phyloP scores from a whole-genome alignment of 2,888 invertebrate genomes.

The Odontocerum albicorne region DNA sequence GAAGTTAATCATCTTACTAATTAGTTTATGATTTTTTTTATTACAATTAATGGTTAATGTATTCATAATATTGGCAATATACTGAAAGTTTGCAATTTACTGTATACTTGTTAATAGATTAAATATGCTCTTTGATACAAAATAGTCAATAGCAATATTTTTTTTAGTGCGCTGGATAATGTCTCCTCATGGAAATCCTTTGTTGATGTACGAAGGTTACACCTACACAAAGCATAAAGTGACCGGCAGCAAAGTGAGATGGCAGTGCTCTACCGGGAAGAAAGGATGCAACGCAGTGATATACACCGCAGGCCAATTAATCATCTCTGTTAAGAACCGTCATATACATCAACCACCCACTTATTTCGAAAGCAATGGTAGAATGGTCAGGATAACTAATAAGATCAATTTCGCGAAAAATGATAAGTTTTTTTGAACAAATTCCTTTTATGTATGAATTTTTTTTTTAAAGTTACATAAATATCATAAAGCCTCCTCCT shows the following conservation, averaged over 20 bases:
- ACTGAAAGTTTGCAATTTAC: background rate
- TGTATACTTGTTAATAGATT: background rate
- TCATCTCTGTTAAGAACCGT: conserved; percentile 47
- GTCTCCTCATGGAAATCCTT: conserved; percentile 49
- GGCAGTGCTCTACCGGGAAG: conserved; percentile 52
- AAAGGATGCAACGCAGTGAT: conserved; percentile 49
- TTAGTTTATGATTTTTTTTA: too few relatives aligned
- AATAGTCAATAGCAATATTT: too few relatives aligned
- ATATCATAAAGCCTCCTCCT: too few relatives aligned
- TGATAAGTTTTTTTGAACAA: too few relatives aligned
- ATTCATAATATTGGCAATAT: too few relatives aligned
- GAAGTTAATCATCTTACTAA: too few relatives aligned
- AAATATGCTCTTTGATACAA: too few relatives aligned
- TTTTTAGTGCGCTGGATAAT: conserved; percentile 53
- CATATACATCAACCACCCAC: conserved; percentile 55
- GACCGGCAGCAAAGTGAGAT: conserved; percentile 44
- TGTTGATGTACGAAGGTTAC: conserved; percentile 53
- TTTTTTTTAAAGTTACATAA: too few relatives aligned
- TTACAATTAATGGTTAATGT: too few relatives aligned
- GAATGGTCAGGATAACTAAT: too few relatives aligned
- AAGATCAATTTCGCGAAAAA: too few relatives aligned
- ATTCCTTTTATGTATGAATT: too few relatives aligned
- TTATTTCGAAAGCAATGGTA: conserved; percentile 45
- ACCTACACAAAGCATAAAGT: conserved; percentile 44
- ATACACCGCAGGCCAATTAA: conserved; percentile 45